Conservation (phyloP, 2,113 vertebrate genomes). For the Bubalus kerabau region DNA sequence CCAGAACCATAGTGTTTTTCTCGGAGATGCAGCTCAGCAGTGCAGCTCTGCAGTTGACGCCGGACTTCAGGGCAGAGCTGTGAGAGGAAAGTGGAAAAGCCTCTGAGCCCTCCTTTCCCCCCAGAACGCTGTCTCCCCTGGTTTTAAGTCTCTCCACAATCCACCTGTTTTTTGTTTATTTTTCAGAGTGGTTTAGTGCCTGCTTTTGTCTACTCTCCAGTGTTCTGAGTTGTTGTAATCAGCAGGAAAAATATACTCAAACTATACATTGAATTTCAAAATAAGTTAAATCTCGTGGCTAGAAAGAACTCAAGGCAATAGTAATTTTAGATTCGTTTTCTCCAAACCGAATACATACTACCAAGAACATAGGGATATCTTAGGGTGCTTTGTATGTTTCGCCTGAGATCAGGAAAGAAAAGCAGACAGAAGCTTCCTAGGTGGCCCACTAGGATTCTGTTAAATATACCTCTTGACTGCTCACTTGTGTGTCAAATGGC, state of each 20-base stretch:
- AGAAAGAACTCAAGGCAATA: background rate
- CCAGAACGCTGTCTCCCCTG: rapidly evolving
- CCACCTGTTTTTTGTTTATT: background rate
- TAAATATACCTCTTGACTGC: background rate
- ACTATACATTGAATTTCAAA: background rate
- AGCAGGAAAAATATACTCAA: background rate
- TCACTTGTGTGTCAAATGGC: background rate
- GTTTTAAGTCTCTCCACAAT: background rate
- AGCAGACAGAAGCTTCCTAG: background rate
- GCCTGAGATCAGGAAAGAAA: background rate
- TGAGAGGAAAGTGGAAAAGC: background rate
- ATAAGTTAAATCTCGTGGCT: background rate
- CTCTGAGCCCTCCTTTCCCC: background rate
- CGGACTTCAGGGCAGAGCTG: background rate
- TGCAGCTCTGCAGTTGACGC: background rate
- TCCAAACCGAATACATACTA: background rate
- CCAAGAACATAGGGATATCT: background rate
- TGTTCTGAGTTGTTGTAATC: background rate
- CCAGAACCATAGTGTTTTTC: background rate
- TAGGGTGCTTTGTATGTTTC: background rate
- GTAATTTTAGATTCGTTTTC: background rate
- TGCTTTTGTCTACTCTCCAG: background rate
- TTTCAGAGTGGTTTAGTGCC: background rate
- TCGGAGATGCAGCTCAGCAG: rapidly evolving
- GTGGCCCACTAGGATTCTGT: background rate